A percentile compares a stretch with the other conserved stretches of the same genome.
Evolutionary conservation across 2,888 invertebrate genomes (phyloP).

Genomic region (Leuctra nigra): DNA sequence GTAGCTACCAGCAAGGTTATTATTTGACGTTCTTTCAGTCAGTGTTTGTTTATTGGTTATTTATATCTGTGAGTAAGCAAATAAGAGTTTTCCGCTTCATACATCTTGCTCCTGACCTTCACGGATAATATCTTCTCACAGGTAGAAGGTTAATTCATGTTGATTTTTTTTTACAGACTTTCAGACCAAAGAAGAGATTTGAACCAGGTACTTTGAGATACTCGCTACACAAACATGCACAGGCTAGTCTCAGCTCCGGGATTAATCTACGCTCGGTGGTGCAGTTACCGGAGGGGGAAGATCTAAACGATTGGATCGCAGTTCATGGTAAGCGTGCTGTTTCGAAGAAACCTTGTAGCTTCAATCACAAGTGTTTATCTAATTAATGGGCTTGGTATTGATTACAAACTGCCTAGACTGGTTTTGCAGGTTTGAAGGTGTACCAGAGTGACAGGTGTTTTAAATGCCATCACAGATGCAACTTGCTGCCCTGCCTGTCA

Average conservation of each 20-base stretch:
- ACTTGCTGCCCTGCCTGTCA: no score
- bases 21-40: no score
- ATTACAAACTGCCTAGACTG: no score
- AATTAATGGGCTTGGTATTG: no score
- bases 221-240: slow-evolving; percentile 83
- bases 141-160: no score
- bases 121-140: no score
- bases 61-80: no score
- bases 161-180: slow-evolving; percentile 57
- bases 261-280: slow-evolving; percentile 78
- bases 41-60: no score
- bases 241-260: slow-evolving; percentile 83
- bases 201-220: slow-evolving; percentile 80
- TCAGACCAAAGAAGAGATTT: slow-evolving; percentile 82
- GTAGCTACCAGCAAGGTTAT: slow-evolving; percentile 9
- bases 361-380: neutral
- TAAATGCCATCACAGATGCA: no score
- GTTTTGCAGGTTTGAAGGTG: no score
- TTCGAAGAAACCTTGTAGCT: neutral
- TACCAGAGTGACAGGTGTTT: neutral
- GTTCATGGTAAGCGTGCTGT: slow-evolving; percentile 67
- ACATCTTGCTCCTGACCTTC: no score
- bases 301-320: slow-evolving; percentile 86
- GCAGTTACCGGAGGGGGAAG: slow-evolving; percentile 73
- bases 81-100: no score